phyloP scores from a whole-genome alignment of 2,113 vertebrate species.

The Glaucidium brasilianum region DNA sequence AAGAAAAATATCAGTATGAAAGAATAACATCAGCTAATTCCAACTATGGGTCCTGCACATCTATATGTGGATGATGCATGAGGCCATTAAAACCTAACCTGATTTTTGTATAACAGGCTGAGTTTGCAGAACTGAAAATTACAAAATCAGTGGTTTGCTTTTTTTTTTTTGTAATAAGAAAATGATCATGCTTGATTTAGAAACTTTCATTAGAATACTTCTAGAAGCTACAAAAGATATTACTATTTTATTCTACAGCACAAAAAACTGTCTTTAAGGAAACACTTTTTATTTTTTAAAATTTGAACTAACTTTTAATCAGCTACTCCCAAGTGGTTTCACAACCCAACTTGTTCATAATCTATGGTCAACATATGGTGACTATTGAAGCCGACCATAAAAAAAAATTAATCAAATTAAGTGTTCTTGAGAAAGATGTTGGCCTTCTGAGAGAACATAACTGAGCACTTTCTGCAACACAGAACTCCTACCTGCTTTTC shows the following conservation, averaged over 20 bases:
- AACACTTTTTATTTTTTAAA: background rate
- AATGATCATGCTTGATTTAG: background rate
- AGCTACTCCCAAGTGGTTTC: background rate
- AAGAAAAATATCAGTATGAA: background rate
- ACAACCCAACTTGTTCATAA: background rate
- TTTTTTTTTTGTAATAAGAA: background rate
- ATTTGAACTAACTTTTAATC: background rate
- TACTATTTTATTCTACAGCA: background rate
- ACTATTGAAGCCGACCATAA: background rate
- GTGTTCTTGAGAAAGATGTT: background rate
- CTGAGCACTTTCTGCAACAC: background rate
- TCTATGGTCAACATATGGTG: background rate
- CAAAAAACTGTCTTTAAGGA: background rate
- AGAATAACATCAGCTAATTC: background rate
- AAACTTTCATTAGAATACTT: background rate
- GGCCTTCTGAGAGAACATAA: background rate
- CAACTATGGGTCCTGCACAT: background rate
- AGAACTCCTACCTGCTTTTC: background rate
- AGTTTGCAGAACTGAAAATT: background rate
- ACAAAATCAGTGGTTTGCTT: background rate
- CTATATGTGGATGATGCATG: accelerated
- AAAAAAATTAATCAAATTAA: background rate
- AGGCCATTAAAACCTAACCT: background rate
- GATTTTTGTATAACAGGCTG: background rate
- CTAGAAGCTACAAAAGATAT: background rate